Percentiles rank a stretch among this genome's conserved stretches.
Conservation (phyloP, 2,888 invertebrate species). For the Agonopterix heracliana region DNA sequence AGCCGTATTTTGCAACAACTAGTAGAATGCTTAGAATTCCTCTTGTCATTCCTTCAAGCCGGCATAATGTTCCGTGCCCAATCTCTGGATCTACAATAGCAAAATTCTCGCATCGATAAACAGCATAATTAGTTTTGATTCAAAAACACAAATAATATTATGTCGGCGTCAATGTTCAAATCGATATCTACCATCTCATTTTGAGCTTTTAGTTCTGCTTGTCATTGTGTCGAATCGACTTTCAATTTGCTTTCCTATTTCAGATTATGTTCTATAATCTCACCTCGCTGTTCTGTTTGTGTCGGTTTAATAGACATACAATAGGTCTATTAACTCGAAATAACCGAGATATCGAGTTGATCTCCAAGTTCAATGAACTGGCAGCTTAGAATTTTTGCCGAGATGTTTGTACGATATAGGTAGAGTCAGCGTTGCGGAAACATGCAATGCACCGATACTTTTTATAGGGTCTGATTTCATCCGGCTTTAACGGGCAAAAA, state of each 20-base stretch:
- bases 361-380: constrained; percentile 8
- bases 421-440: constrained; percentile 6
- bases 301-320: constrained; percentile 10
- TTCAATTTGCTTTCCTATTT: constrained; percentile 40
- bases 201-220: constrained; percentile 22
- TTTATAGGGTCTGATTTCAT: not conserved
- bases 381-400: constrained; percentile 6
- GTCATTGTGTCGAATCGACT: constrained; percentile 28
- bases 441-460: constrained; percentile 5
- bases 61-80: constrained; percentile 13
- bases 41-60: constrained; percentile 5
- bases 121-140: constrained; percentile 26
- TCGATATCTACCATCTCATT: constrained; percentile 19
- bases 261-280: constrained; percentile 17
- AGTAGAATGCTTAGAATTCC: constrained; percentile 3
- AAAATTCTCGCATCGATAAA: constrained; percentile 23
- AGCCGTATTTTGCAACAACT: no score
- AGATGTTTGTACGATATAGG: not conserved
- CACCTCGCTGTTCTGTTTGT: constrained; percentile 21
- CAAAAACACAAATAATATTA: constrained; percentile 18
- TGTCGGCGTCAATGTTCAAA: constrained; percentile 17
- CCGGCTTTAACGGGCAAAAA: no score
- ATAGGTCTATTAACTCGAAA: constrained; percentile 3
- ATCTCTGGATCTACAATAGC: constrained; percentile 16
- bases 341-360: constrained; percentile 3